Base-by-base conservation (phyloP, 2,797 vertebrate species). In the Sebastes vulpes region DNA sequence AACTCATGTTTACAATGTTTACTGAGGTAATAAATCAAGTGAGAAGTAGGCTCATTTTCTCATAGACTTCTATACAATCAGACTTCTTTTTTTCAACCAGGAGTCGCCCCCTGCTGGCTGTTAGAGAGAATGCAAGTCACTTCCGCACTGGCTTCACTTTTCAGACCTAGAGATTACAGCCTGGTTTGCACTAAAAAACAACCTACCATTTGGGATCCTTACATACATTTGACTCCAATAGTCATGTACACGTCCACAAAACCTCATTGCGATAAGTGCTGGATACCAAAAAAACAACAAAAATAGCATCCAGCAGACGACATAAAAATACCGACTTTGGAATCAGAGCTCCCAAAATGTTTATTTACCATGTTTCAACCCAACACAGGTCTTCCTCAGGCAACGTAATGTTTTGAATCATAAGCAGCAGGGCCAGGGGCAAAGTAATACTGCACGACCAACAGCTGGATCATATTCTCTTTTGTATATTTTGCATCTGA, bases 401-500 rank as follows among this genome's bases (percentile, higher is more conserved):
- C 58, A 31, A 48, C 52, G 57, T 28, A 18, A 21, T 29, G 20
- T 50, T 50, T 29, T 64, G 65, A 53, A 76, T 42, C 25, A 6
- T 28, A 28, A 66, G 20, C 21, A 29, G 4, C 1, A 35, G 12
- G 11, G 46, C 48, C 57, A 16, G 9, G 68, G 67, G 69, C 63
- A 56, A 61, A 65, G 31, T 58, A 50, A 14, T 25, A 18, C 32
- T 42, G 53, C 54, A 16, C 32, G 31, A 52, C 46, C 26, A 60
- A 25, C 46, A 69, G 29, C 25, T 25, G 20, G 21, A 50, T 50
- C 21, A 18, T 46, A 32, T 53, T 18, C 38, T 10, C n/a, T 23
- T 56, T 21, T 50, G n/a, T 50, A 18, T 53, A 63, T 79, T 76
- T 83, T 58, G n/a, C 23, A 38, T 60, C 25, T 26, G 5, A 59